Conservation (phyloP, 2,113 vertebrate genomes). For the Mustela nigripes region DNA sequence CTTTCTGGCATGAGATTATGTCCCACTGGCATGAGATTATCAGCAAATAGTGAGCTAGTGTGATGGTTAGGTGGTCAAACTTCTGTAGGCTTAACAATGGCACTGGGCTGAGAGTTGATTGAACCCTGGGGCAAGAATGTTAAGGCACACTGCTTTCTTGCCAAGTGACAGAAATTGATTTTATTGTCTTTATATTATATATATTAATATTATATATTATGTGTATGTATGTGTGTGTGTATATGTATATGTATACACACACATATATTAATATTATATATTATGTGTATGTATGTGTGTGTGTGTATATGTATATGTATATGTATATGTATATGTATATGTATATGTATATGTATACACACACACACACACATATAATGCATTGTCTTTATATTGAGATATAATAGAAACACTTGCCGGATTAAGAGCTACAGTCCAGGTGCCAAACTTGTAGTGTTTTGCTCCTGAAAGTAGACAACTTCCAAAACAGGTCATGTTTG, state of each 20-base stretch:
- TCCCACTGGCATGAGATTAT: background rate
- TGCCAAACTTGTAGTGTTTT: background rate
- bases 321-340: too few relatives aligned
- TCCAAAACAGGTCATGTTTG: background rate
- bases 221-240: too few relatives aligned
- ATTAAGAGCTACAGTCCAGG: background rate
- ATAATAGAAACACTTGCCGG: background rate
- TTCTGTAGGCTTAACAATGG: background rate
- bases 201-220: too few relatives aligned
- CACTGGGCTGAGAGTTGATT: background rate
- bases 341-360: too few relatives aligned
- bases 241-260: too few relatives aligned
- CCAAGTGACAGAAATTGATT: background rate
- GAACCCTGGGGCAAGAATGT: background rate
- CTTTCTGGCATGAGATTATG: background rate
- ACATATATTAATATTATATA: too few relatives aligned
- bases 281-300: too few relatives aligned
- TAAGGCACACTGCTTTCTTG: background rate
- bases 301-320: too few relatives aligned
- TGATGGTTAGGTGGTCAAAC: background rate
- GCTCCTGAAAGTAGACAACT: background rate
- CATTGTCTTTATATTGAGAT: background rate
- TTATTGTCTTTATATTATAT: too few relatives aligned
- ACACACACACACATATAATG: too few relatives aligned
- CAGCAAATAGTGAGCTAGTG: background rate